These are phyloP conservation scores for Leptoclinus maculatus DNA, from an alignment of 2,797 vertebrate genomes.

Conservation along the genomic window DNA sequence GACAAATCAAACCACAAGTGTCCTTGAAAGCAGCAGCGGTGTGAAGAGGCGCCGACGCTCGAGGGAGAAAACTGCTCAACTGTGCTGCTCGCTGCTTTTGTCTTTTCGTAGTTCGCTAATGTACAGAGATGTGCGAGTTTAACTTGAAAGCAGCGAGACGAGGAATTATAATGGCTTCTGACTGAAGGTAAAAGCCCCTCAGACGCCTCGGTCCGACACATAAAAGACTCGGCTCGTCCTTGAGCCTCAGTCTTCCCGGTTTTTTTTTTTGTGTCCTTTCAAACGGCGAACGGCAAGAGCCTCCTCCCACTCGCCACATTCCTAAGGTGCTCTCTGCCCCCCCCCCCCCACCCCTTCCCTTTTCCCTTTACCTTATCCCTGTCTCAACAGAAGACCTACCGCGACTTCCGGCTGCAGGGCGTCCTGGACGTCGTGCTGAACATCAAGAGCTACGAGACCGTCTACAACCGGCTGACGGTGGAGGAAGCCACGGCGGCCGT, in stretches of 20 bases:
- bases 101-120: conserved; percentile 66
- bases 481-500: conserved; percentile 93
- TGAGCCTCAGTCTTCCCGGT: conserved; percentile 60
- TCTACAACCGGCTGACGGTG: conserved; percentile 92
- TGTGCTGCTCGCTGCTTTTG: conserved; percentile 53
- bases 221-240: conserved; percentile 68
- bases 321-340: conserved; percentile 53
- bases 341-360: conserved; percentile 8
- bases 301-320: conserved; percentile 46
- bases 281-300: conserved; percentile 18
- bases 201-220: conserved; percentile 22
- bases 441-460: conserved; percentile 92
- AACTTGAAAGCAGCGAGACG: conserved; percentile 55
- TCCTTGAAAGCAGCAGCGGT: conserved; percentile 62
- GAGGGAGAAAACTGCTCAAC: conserved; percentile 59
- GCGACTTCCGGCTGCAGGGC: conserved; percentile 95
- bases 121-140: conserved; percentile 26
- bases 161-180: conserved; percentile 59
- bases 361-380: not conserved
- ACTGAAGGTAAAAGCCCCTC: conserved; percentile 52
- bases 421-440: conserved; percentile 92
- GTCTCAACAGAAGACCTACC: conserved; percentile 91
- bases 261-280: conserved; percentile 42
- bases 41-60: conserved; percentile 37
- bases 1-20: conserved; percentile 24